A percentile compares a stretch with the other conserved stretches of the same genome.
phyloP scores from a whole-genome alignment of 2,888 invertebrate genomes.

The Euplexia lucipara region DNA sequence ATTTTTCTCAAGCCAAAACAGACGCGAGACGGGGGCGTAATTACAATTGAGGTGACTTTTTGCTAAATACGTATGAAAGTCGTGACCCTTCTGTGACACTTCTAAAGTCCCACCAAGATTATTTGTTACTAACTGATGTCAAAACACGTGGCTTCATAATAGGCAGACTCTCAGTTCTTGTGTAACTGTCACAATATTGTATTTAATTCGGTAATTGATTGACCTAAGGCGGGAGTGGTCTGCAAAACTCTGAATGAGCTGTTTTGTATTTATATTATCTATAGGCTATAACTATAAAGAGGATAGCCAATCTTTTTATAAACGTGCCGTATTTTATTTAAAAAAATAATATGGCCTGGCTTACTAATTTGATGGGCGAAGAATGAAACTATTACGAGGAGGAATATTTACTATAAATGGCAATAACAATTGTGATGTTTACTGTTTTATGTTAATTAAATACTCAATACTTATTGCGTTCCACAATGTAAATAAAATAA shows the following conservation, averaged over 20 bases:
- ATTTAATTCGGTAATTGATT: constrained; percentile 2
- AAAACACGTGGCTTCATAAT: constrained; percentile 3
- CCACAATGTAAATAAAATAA: no score
- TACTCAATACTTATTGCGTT: no score
- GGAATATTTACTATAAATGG: no score
- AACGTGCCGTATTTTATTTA: no score
- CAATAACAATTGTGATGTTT: no score
- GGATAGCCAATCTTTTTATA: no score
- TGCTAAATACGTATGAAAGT: constrained; percentile 10
- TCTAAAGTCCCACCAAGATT: background rate
- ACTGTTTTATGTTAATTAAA: no score
- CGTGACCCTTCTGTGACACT: constrained; percentile 29
- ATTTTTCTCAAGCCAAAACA: constrained; percentile 24
- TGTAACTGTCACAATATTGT: background rate
- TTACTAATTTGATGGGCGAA: no score
- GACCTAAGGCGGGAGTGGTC: background rate
- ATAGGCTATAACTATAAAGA: no score
- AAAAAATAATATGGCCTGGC: no score
- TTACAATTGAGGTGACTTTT: constrained; percentile 34
- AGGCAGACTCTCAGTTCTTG: background rate
- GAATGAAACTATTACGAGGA: no score
- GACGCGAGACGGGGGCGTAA: constrained; percentile 2
- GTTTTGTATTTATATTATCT: no score
- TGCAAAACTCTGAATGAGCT: background rate
- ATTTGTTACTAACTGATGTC: constrained; percentile 15